phyloP scores from a whole-genome alignment of 2,113 vertebrate genomes.

The Malurus melanocephalus region DNA sequence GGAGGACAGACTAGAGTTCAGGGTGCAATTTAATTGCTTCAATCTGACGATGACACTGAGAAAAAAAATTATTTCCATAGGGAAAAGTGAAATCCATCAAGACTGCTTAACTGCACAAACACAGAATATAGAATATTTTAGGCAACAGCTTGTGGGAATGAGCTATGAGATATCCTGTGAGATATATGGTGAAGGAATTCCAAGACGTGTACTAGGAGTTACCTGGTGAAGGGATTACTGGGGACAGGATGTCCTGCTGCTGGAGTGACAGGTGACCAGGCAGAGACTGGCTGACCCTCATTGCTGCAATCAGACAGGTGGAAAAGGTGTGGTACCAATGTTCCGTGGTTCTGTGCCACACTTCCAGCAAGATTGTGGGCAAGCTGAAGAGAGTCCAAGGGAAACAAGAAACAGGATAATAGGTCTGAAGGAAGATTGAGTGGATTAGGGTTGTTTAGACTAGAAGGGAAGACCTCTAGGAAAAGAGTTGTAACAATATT shows the following conservation, averaged over 20 bases:
- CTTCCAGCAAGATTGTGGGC: neutral
- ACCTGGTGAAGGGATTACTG: neutral
- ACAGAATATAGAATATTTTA: neutral
- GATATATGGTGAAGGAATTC: neutral
- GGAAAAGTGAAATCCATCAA: neutral
- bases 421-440: neutral
- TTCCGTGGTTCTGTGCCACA: accelerated
- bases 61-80: neutral
- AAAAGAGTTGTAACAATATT: neutral
- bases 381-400: neutral
- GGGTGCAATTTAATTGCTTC: neutral
- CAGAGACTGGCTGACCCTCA: neutral
- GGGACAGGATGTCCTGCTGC: neutral
- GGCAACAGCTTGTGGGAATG: neutral
- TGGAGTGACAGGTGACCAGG: neutral
- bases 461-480: neutral
- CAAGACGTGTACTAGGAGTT: neutral
- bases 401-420: neutral
- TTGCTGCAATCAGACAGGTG: neutral
- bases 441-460: neutral
- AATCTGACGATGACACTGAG: neutral
- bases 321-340: neutral
- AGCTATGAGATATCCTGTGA: neutral
- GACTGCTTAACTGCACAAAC: neutral
- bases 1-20: neutral